A percentile compares a stretch with the other conserved stretches of the same genome.
Evolutionary conservation across 1,140 invertebrate species (phyloP).

Genomic region (Halictus rubicundus): DNA sequence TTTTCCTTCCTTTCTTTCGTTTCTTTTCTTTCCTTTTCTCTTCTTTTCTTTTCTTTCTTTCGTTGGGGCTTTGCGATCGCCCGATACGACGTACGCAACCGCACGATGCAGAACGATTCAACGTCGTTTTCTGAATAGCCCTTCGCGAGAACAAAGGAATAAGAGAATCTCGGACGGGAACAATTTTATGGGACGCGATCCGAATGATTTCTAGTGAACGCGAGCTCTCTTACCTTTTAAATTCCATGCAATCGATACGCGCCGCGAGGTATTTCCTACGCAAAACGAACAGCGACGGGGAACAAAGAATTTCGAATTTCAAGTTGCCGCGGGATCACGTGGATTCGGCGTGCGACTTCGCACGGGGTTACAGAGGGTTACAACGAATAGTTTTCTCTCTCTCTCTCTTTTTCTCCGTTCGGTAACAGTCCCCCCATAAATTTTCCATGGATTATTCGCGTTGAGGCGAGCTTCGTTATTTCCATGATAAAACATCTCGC

Average conservation of each 20-base stretch:
- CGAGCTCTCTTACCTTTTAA: conserved; percentile 19
- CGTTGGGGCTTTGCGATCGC: conserved; percentile 31
- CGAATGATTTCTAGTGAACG: conserved; percentile 40
- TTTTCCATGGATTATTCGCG: too few species aligned
- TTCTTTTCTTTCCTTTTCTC: not conserved
- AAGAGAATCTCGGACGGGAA: not conserved
- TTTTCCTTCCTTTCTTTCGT: conserved; percentile 16
- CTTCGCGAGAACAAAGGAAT: conserved; percentile 26
- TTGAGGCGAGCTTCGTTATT: not conserved
- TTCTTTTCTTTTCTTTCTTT: conserved; percentile 10
- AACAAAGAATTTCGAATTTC: conserved; percentile 6
- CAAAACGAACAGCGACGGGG: too few species aligned
- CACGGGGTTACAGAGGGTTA: too few species aligned
- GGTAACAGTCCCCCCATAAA: too few species aligned
- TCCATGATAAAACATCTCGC: not conserved
- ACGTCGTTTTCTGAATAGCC: conserved; percentile 50
- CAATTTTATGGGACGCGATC: conserved; percentile 45
- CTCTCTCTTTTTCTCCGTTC: too few species aligned
- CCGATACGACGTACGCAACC: conserved; percentile 45
- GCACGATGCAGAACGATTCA: conserved; percentile 46
- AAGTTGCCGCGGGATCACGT: too few species aligned
- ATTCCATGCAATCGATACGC: conserved; percentile 25
- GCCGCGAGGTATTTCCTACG: not conserved
- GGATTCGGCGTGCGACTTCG: too few species aligned
- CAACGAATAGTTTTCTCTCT: too few species aligned